Evolutionary conservation across 2,113 vertebrate genomes (phyloP).

Genomic region (Halichoeres trimaculatus): DNA sequence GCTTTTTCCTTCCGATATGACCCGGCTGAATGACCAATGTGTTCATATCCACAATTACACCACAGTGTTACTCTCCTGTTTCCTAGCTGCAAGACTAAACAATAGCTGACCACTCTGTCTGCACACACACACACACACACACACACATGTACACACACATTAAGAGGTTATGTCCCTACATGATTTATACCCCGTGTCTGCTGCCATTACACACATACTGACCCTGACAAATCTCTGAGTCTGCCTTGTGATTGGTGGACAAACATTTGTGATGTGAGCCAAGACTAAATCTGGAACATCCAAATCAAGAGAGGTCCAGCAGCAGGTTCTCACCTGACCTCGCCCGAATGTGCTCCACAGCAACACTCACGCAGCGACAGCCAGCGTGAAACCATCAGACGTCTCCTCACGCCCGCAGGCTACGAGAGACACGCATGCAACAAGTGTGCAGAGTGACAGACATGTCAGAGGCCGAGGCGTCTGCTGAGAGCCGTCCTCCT

Average conservation of each 20-base stretch:
- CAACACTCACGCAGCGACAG: constrained; percentile 16
- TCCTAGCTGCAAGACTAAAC: constrained; percentile 77
- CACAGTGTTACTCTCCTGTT: constrained; percentile 63
- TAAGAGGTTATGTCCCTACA: constrained; percentile 32
- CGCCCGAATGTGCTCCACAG: constrained; percentile 26
- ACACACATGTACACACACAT: not conserved
- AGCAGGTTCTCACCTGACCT: constrained; percentile 49
- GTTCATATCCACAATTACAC: constrained; percentile 67
- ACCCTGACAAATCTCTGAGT: constrained; percentile 53
- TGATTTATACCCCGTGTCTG: constrained; percentile 58
- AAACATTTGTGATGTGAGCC: constrained; percentile 38
- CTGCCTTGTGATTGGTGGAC: constrained; percentile 48
- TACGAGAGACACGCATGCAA: not conserved
- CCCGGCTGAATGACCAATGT: constrained; percentile 61
- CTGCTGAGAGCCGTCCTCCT: constrained; percentile 13
- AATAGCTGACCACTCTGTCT: constrained; percentile 57
- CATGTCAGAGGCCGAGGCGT: constrained; percentile 23
- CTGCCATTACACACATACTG: constrained; percentile 39
- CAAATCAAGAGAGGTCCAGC: constrained; percentile 43
- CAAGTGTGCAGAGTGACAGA: constrained; percentile 1
- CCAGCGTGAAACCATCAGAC: not conserved
- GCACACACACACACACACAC: constrained; percentile 5
- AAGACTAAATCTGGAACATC: constrained; percentile 68
- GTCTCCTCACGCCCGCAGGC: not conserved
- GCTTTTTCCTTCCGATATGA: constrained; percentile 60